Evolutionary conservation across 2,797 vertebrate species (phyloP).

Genomic region (Oryzias sinensis): DNA sequence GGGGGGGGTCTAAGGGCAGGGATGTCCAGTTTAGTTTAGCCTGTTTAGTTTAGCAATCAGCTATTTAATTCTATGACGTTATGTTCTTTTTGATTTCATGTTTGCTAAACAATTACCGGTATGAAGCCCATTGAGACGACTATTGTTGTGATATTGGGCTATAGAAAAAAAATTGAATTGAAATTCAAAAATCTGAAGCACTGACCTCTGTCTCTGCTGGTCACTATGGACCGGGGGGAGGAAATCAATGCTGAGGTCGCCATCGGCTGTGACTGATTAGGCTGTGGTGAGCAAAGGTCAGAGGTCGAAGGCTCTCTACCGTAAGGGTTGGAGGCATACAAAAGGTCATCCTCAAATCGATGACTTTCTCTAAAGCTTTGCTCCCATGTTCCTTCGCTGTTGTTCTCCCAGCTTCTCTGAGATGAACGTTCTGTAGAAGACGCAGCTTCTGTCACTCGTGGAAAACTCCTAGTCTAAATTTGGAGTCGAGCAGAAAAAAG

Average conservation of each 20-base stretch:
- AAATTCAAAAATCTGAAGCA: not conserved
- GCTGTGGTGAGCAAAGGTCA: constrained; percentile 56
- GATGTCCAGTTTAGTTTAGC: no score
- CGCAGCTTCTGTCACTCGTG: constrained; percentile 13
- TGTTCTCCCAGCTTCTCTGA: no score
- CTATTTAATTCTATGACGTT: no score
- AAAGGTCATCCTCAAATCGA: constrained; percentile 29
- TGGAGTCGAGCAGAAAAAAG: constrained; percentile 16
- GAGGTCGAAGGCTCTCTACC: constrained; percentile 28
- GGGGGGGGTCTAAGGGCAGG: no score
- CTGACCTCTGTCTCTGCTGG: constrained; percentile 20
- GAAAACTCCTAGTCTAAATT: not conserved
- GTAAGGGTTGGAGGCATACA: constrained; percentile 36
- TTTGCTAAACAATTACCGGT: no score
- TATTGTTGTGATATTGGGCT: no score
- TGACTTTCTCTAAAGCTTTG: constrained; percentile 34
- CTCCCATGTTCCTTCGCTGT: not conserved
- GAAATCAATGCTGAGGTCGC: constrained; percentile 57
- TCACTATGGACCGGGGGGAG: constrained; percentile 10
- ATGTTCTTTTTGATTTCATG: no score
- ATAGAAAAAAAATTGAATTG: no score
- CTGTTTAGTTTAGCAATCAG: no score
- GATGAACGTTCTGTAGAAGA: not conserved
- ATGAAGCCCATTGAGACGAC: no score
- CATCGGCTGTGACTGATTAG: constrained; percentile 54